A percentile compares a stretch with the other conserved stretches of the same genome.
phyloP scores from a whole-genome alignment of 2,113 vertebrate genomes.

The Acanthisitta chloris region DNA sequence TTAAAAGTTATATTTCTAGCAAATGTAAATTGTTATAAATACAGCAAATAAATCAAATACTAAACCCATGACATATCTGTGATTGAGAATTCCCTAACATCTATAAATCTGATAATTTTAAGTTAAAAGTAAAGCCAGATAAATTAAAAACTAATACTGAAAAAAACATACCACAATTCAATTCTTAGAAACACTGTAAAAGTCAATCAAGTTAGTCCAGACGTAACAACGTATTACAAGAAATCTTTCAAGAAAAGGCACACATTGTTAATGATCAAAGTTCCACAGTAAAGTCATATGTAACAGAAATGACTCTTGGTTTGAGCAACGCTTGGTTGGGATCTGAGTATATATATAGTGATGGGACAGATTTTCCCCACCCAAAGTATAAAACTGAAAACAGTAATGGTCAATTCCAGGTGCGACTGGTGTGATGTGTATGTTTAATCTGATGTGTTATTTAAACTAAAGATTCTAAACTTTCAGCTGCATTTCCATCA shows the following conservation, averaged over 20 bases:
- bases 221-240: slow-evolving; percentile 77
- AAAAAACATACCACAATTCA: slow-evolving; percentile 68
- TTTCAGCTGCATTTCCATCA: slow-evolving; percentile 82
- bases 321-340: neutral
- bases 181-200: slow-evolving; percentile 78
- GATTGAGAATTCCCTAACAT: slow-evolving; percentile 55
- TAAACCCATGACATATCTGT: slow-evolving; percentile 64
- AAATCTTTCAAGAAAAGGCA: slow-evolving; percentile 86
- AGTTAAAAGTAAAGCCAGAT: slow-evolving; percentile 75
- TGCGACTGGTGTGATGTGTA: neutral
- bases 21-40: slow-evolving; percentile 81
- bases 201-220: slow-evolving; percentile 80
- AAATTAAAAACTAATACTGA: slow-evolving; percentile 71
- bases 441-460: neutral
- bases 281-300: slow-evolving; percentile 65
- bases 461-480: slow-evolving; percentile 93
- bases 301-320: slow-evolving; percentile 44
- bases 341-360: slow-evolving; percentile 35
- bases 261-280: slow-evolving; percentile 80
- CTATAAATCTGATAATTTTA: slow-evolving; percentile 82
- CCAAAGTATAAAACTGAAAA: slow-evolving; percentile 38
- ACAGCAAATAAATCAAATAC: slow-evolving; percentile 75
- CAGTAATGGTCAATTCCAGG: slow-evolving; percentile 15
- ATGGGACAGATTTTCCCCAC: neutral
- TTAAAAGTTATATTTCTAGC: slow-evolving; percentile 79